Evolutionary conservation across 2,797 vertebrate species (phyloP), one percentile per base, ranked within the genome.

Genomic region (Esox lucius): DNA sequence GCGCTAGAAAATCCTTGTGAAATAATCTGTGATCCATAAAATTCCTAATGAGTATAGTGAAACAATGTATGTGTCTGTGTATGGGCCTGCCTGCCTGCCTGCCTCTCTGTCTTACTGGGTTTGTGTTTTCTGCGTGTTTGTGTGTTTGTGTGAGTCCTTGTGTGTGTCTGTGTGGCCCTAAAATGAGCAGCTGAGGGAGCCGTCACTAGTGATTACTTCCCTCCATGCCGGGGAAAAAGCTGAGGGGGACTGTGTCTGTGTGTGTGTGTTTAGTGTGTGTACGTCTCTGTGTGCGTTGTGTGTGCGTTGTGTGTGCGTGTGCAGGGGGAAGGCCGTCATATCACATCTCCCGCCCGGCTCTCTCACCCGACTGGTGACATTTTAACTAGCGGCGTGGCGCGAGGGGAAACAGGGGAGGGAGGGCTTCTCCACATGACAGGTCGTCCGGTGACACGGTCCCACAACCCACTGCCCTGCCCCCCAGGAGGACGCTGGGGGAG

Each of bases 321-420:
- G 77, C 93, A 92, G 94, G 92, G 94, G 94, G 93, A 92, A 91
- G 91, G 49, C 94, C 95, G 95, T 96, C 95, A 95, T 93, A 91
- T 95, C 92, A 93, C 91, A 95, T 96, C 94, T 95, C 91, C 92
- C 91, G 93, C 94, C 93, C 91, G 92, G 93, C 93, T 93, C 93
- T 93, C 94, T 94, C 93, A 94, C 95, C 92, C 33, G 93, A 77
- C 91, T 94, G 95, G 93, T 96, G 95, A 96, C 95, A 95, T 95
- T 95, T 95, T 95, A 93, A 95, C 95, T 95, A 94, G 94, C 92
- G 94, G 95, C 94, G 83, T 91, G 94, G 92, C 93, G 93, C 91
- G 93, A 51, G 9, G 53, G 22, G 49, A 8, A 51, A 13, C 0
- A 11, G 12, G 53, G 2, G 24, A 48, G 22, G 46, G 24, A 5